Evolutionary conservation across 2,797 vertebrate species (phyloP).

Genomic region (Fringilla coelebs): DNA sequence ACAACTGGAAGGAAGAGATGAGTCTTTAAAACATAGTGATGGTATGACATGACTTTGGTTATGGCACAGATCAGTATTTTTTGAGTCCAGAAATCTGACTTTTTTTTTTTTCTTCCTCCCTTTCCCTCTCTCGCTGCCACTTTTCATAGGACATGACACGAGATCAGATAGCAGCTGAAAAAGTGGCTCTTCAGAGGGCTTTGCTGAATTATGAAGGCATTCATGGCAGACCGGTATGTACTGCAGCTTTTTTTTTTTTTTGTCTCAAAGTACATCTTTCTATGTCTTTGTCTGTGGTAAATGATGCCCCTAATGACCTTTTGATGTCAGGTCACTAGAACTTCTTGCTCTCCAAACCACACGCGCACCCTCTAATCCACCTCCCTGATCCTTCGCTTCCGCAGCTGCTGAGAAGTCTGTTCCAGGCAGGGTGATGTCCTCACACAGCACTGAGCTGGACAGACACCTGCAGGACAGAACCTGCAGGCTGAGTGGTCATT

Average conservation of each 20-base stretch:
- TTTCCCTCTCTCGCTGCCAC: background rate
- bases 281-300: background rate
- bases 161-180: conserved; percentile 93
- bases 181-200: conserved; percentile 93
- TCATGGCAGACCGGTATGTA: conserved; percentile 92
- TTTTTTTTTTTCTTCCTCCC: background rate
- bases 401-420: background rate
- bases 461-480: background rate
- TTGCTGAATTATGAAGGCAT: conserved; percentile 94
- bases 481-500: background rate
- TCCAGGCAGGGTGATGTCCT: background rate
- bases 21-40: background rate
- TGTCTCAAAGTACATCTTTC: background rate
- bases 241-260: background rate
- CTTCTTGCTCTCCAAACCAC: background rate
- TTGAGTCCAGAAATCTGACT: background rate
- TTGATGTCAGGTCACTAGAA: background rate
- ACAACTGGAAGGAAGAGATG: background rate
- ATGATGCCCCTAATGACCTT: background rate
- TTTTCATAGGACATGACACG: conserved; percentile 93
- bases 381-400: background rate
- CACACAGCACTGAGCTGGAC: background rate
- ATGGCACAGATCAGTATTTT: background rate
- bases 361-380: background rate
- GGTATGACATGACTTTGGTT: background rate